phyloP scores from a whole-genome alignment of 2,888 invertebrate species.

The Idaea straminata region DNA sequence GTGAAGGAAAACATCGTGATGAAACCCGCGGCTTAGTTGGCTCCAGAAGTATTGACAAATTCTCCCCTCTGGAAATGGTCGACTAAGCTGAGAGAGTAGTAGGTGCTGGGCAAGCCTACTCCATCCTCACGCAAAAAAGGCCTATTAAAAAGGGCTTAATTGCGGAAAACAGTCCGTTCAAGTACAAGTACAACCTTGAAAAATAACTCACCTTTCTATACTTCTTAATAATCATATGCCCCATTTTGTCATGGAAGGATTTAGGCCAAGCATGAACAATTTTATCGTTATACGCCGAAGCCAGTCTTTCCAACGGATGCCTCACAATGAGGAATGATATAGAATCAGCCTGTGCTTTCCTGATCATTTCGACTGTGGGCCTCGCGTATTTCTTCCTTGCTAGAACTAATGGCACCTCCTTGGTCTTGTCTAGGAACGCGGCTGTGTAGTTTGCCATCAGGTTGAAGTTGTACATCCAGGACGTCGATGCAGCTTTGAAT shows the following conservation, averaged over 20 bases:
- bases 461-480: conserved; percentile 96
- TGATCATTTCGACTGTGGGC: conserved; percentile 85
- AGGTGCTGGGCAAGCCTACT: too few relatives aligned
- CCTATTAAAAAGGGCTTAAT: too few relatives aligned
- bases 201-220: conserved; percentile 82
- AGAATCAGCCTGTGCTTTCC: conserved; percentile 86
- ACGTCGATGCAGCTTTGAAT: conserved; percentile 92
- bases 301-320: conserved; percentile 88
- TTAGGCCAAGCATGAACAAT: conserved; percentile 90
- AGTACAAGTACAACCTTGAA: not conserved
- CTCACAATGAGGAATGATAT: conserved; percentile 90
- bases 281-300: conserved; percentile 92
- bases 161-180: too few relatives aligned
- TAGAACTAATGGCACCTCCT: conserved; percentile 87
- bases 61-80: too few relatives aligned
- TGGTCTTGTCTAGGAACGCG: conserved; percentile 87
- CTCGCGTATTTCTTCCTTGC: conserved; percentile 90
- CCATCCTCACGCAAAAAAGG: too few relatives aligned
- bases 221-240: conserved; percentile 87
- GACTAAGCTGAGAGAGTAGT: too few relatives aligned
- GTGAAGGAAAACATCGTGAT: too few relatives aligned
- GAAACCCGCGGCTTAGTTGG: too few relatives aligned
- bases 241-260: conserved; percentile 90
- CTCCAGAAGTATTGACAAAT: too few relatives aligned
- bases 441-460: conserved; percentile 90